Evolutionary conservation across 2,113 vertebrate genomes (phyloP), one percentile per base, ranked within the genome.

Genomic region (Vimba vimba): DNA sequence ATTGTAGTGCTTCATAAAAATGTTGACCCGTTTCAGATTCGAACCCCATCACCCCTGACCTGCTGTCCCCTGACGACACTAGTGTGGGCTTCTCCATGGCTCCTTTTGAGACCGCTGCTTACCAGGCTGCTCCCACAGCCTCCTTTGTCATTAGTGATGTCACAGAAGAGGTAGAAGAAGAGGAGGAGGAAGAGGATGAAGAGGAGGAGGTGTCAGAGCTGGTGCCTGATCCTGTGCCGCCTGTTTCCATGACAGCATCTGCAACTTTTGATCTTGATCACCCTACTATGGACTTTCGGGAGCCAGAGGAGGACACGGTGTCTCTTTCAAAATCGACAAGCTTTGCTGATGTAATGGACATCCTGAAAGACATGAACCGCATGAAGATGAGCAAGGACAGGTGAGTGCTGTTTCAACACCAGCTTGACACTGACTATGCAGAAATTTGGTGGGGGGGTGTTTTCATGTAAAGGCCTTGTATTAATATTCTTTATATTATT

Each of bases 101-200:
- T 23, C 96, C 97, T n/a, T 99, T 98, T 2, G 98, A 97, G 88
- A 78, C 90, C 0, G 89, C 84, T 4, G 93, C 97, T 88, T 98
- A 96, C 94, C 98, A 97, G 88, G 97, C 97, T 0, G 95, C 95
- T 39, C 74, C 92, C 59, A 33, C 89, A 0, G 98, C 98, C 86
- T 99, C 98, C 88, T 99, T 99, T 90, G 98, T 98, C 92, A 98
- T 99, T 91, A 99, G 98, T 52, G 98, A 99, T 23, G 97, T 99
- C 94, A 98, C 97, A 0, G 97, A 99, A 91, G 97, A 94, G 69
- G 93, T 94, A 0, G 92, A 96, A 77, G 97, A 97, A 85, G 95
- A 94, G 0, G 97, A 97, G 90, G 96, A 95, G 1, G 92, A 92
- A 0, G 94, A 96, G 86, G 96, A 96, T 88, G 91, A 91, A 0